Conservation (phyloP, 2,113 vertebrate species). For the Otus sunia region DNA sequence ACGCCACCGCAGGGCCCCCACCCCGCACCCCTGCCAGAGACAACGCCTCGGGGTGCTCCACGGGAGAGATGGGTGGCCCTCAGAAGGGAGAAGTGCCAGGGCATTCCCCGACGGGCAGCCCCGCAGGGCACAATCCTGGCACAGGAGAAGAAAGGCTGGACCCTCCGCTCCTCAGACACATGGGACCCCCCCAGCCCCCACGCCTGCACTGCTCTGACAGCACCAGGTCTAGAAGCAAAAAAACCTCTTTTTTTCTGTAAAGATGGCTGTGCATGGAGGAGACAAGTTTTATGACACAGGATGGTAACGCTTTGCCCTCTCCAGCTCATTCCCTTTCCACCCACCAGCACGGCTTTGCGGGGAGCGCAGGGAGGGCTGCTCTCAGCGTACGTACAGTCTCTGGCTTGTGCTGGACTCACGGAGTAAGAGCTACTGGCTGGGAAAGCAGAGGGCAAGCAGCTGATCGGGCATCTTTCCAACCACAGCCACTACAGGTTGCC, state of each 20-base stretch:
- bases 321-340: neutral
- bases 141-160: neutral
- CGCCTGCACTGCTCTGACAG: neutral
- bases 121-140: neutral
- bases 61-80: neutral
- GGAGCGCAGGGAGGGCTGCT: neutral
- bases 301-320: neutral
- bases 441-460: neutral
- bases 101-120: neutral
- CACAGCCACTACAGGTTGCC: neutral
- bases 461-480: fast-evolving
- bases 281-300: neutral
- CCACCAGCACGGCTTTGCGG: neutral
- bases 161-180: neutral
- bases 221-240: neutral
- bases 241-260: neutral
- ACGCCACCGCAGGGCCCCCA: neutral
- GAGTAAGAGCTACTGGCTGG: neutral
- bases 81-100: neutral
- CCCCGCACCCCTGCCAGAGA: neutral
- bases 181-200: neutral
- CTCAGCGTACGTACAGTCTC: neutral
- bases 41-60: fast-evolving
- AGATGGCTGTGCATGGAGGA: neutral
- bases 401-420: neutral